phyloP scores from a whole-genome alignment of 2,797 vertebrate genomes.

The Pelochelys cantorii region DNA sequence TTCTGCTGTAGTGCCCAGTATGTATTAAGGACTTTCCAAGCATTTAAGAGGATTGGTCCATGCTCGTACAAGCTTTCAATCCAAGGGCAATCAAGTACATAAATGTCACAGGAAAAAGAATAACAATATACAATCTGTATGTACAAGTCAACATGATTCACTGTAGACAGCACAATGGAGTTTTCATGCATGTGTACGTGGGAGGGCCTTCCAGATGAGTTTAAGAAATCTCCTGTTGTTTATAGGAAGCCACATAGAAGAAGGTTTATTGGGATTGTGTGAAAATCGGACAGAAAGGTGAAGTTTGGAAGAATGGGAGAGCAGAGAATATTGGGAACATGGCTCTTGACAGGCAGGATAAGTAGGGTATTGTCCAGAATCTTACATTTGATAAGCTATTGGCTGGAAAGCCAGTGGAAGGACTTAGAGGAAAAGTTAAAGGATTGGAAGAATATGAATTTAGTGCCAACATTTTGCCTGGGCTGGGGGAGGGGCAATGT shows the following conservation, averaged over 20 bases:
- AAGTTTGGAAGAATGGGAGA: background rate
- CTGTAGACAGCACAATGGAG: accelerated
- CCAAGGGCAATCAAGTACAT: background rate
- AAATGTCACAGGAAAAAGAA: background rate
- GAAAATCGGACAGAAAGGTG: background rate
- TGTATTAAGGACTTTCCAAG: background rate
- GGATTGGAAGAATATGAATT: background rate
- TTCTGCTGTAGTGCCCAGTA: background rate
- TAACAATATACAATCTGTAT: background rate
- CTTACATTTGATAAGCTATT: background rate
- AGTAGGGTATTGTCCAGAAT: background rate
- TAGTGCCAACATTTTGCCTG: background rate
- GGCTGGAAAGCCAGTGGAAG: background rate
- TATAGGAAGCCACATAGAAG: background rate
- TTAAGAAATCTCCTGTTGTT: no score
- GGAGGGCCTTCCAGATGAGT: background rate
- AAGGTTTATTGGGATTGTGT: background rate
- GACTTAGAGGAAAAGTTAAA: background rate
- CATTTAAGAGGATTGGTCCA: background rate
- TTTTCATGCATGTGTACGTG: background rate
- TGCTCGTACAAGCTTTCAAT: background rate
- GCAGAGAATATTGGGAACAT: background rate
- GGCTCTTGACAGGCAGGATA: background rate
- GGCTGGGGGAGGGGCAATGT: accelerated
- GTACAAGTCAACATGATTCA: accelerated